Evolutionary conservation across 2,888 invertebrate genomes (phyloP), one percentile per base, ranked within the genome.

Genomic region (Brachyptera risi): DNA sequence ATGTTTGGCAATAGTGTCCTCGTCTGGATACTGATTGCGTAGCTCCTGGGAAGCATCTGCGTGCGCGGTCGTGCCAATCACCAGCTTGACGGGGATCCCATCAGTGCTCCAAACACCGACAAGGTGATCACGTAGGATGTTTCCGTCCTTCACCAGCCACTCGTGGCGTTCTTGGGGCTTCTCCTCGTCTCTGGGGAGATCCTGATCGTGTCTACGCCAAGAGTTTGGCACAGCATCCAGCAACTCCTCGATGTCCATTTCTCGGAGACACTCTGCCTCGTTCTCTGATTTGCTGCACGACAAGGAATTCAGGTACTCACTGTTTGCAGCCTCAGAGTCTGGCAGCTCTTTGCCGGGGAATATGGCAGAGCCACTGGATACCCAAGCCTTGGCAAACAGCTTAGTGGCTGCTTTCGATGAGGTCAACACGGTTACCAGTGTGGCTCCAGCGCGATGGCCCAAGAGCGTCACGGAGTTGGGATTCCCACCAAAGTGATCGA

Each of bases 361-460:
- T 47, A 87, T 80, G 0, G 87, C 85, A 1, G 89, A 85, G 0
- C 89, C 83, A 1, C 90, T 90, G 0, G 91, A 85, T 1, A 90
- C 82, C 92, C 92, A 92, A 3, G 86, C 88, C 56, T 87, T 78
- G 0, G 86, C 78, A 70, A 92, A 93, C 3, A 92, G 77, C 50
- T 83, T 83, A 58, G 54, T 60, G 3, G 65, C 38, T 17, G 19
- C 26, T 1, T 59, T 56, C n/a, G 60, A 73, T 65, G 86, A 75
- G 70, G 85, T 82, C 40, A 94, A 75, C 0, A 90, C 88, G 0
- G 91, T 87, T 0, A 90, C 88, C 13, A 93, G 74, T 0, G 92
- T 92, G 0, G 88, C 93, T 1, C 93, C 93, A 0, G 92, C 90
- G 21, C 90, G 82, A 71, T 93, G 92, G 0, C 92, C 95, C 68